Conservation (phyloP, 2,888 invertebrate species). For the Hypercompe scribonia region DNA sequence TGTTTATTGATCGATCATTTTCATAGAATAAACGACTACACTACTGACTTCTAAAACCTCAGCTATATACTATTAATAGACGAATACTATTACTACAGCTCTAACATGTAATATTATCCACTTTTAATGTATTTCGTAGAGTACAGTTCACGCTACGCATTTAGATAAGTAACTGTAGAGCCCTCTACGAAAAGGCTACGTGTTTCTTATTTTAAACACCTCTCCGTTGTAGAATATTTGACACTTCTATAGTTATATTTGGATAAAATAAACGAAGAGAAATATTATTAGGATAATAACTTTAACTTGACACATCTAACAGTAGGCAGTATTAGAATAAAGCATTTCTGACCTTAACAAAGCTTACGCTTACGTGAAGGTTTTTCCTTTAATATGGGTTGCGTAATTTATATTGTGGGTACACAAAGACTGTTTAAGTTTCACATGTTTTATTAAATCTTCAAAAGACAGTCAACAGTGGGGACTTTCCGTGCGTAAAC, state of each 20-base stretch:
- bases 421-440: background rate
- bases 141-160: background rate
- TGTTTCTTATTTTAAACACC: background rate
- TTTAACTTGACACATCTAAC: too few species aligned
- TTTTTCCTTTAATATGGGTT: background rate
- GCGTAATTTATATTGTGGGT: background rate
- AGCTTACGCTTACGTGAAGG: background rate
- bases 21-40: background rate
- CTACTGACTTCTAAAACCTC: background rate
- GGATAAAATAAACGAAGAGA: too few species aligned
- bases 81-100: background rate
- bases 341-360: background rate
- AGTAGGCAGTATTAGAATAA: background rate
- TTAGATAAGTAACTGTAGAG: background rate
- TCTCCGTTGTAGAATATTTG: too few species aligned
- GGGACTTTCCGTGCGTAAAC: background rate
- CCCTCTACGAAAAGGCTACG: constrained; percentile 2
- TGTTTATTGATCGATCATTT: background rate
- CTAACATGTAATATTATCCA: background rate
- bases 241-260: too few species aligned
- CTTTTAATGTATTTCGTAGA: too few species aligned
- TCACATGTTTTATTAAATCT: background rate
- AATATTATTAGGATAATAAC: too few species aligned
- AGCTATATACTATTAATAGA: too few species aligned
- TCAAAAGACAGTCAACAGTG: background rate